Evolutionary conservation across 2,113 vertebrate genomes (phyloP).

Genomic region (Nycticorax nycticorax): DNA sequence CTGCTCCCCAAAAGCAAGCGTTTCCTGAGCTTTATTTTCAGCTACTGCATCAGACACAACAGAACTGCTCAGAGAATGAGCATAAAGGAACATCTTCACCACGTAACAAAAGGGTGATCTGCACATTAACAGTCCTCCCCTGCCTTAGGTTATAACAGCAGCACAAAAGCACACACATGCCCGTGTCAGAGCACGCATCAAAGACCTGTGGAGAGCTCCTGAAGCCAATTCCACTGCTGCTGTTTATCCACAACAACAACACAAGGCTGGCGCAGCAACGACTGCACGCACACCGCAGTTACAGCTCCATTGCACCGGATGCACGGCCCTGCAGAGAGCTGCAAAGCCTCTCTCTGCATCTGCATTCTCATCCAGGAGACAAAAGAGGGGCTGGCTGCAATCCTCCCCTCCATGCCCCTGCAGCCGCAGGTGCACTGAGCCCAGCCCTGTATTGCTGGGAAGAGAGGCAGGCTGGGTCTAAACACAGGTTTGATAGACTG

Average conservation of each 20-base stretch:
- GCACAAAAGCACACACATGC: neutral
- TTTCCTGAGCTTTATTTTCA: neutral
- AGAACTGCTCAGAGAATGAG: neutral
- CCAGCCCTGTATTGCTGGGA: neutral
- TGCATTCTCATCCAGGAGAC: neutral
- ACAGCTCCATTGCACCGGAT: neutral
- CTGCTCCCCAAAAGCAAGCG: neutral
- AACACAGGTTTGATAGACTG: accelerated
- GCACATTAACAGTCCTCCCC: neutral
- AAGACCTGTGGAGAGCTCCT: neutral
- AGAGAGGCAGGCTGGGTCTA: neutral
- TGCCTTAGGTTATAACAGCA: neutral
- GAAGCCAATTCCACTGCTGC: neutral
- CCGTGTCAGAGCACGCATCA: neutral
- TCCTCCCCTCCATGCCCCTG: neutral
- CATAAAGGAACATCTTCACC: neutral
- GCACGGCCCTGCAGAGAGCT: neutral
- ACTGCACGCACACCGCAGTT: accelerated
- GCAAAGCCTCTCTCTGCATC: neutral
- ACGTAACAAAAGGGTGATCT: neutral
- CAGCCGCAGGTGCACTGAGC: neutral
- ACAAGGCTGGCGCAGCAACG: neutral
- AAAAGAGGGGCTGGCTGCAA: neutral
- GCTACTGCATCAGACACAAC: neutral
- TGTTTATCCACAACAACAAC: neutral